Base-by-base conservation (phyloP, 2,888 invertebrate species). In the Malthinus seriepunctatus region DNA sequence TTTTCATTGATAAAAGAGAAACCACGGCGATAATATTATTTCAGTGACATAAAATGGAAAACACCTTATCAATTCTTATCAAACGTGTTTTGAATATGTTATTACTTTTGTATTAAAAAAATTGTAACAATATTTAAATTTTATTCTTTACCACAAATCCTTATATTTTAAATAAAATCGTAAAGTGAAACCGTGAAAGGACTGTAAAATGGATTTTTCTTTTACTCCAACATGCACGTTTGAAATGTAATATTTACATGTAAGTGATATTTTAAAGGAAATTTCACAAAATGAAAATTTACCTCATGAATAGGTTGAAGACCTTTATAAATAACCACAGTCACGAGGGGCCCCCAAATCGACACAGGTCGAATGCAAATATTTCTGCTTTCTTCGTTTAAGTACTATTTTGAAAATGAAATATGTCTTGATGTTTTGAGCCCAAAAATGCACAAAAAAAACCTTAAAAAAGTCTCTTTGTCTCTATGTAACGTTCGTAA, bases 31-130 rank as follows among this genome's bases (percentile, higher is more conserved):
- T 39, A 48, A 37, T 50, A 31, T 10, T 15, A 42, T 31, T 51
- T 60, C 14, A 51, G 54, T 60, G 55, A 55, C 15, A 35, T 34
- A 3, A 34, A 42, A 32, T 51, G 51, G 37, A 55, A 32, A 9
- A 42, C n/a, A 33, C 12, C 10, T 48, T 60, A 60, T 60, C 60
- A 38, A 11, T 8, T 35, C 32, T 60, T 55, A 60, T 60, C 55
- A 23, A 12, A 48, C 44, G 33, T 60, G 56, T 55, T 60, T 56
- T 56, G 44, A 52, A 32, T 52, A 46, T 8, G 46, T 14, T 33
- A 15, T 15, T 15, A 23, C 23, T 51, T n/a, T 51, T 7, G 32
- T 38, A 8, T 8, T 42, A 33, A 32, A 32, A 39, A 51, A 12
- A 8, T 37, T 32, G 32, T 32, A 14, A 23, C 31, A 34, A 38